Percentiles rank a stretch among this genome's conserved stretches.
Conservation (phyloP, 2,113 vertebrate species). For the Tauraco erythrolophus region DNA sequence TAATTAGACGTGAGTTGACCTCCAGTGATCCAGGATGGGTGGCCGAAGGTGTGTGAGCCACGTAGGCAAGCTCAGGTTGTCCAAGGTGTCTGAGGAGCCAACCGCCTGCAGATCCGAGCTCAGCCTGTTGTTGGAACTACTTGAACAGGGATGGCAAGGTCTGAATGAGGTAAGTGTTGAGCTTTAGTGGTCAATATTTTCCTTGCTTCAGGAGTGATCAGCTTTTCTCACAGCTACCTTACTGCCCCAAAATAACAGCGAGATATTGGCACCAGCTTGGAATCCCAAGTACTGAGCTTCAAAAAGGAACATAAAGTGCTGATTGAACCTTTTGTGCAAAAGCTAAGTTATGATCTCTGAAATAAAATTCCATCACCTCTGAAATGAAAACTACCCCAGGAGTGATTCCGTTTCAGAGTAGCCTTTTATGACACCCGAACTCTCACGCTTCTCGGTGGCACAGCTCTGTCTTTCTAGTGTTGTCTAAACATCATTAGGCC, state of each 20-base stretch:
- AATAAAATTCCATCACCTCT: neutral
- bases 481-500: neutral
- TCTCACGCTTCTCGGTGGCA: neutral
- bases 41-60: neutral
- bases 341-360: neutral
- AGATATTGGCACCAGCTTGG: neutral
- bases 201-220: neutral
- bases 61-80: neutral
- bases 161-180: constrained; percentile 27
- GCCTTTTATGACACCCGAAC: neutral
- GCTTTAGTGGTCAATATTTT: neutral
- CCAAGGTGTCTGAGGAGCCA: neutral
- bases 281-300: neutral
- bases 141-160: neutral
- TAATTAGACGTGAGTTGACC: neutral
- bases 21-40: neutral
- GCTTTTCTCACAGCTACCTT: neutral
- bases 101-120: neutral
- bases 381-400: neutral
- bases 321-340: neutral
- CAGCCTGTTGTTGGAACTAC: neutral
- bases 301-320: neutral
- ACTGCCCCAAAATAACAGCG: neutral
- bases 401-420: neutral
- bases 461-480: neutral